Conservation (phyloP, 2,888 invertebrate genomes). For the Xylocampa areola region DNA sequence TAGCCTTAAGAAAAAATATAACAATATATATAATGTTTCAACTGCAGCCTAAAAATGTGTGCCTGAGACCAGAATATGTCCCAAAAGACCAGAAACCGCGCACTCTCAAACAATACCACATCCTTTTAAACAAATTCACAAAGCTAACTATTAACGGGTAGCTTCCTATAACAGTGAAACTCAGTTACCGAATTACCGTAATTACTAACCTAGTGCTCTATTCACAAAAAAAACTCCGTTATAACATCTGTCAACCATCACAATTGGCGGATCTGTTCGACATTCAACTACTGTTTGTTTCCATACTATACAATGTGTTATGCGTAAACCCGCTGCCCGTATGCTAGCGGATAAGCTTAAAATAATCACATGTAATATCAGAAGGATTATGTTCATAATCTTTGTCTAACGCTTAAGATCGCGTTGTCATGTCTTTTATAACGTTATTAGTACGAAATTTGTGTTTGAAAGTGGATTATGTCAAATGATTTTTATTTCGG, state of each 20-base stretch:
- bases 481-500: slow-evolving; percentile 30
- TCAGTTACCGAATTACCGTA: slow-evolving; percentile 41
- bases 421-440: slow-evolving; percentile 20
- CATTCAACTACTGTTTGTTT: slow-evolving; percentile 49
- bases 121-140: slow-evolving; percentile 39
- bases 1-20: too few species aligned
- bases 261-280: slow-evolving; percentile 40
- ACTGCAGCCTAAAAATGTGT: too few species aligned
- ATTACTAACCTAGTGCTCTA: slow-evolving; percentile 48
- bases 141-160: slow-evolving; percentile 35
- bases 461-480: slow-evolving; percentile 28
- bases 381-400: slow-evolving; percentile 34
- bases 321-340: slow-evolving; percentile 18
- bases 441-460: slow-evolving; percentile 10
- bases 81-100: too few species aligned
- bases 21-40: too few species aligned
- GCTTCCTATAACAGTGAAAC: slow-evolving; percentile 50
- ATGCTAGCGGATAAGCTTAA: slow-evolving; percentile 32
- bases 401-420: slow-evolving; percentile 9
- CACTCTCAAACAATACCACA: slow-evolving; percentile 17
- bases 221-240: slow-evolving; percentile 54
- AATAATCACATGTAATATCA: slow-evolving; percentile 28
- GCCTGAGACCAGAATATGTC: too few species aligned
- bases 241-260: slow-evolving; percentile 51
- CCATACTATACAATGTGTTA: slow-evolving; percentile 35